Base-by-base conservation (phyloP, 2,888 invertebrate species). In the Tenthredo livida region DNA sequence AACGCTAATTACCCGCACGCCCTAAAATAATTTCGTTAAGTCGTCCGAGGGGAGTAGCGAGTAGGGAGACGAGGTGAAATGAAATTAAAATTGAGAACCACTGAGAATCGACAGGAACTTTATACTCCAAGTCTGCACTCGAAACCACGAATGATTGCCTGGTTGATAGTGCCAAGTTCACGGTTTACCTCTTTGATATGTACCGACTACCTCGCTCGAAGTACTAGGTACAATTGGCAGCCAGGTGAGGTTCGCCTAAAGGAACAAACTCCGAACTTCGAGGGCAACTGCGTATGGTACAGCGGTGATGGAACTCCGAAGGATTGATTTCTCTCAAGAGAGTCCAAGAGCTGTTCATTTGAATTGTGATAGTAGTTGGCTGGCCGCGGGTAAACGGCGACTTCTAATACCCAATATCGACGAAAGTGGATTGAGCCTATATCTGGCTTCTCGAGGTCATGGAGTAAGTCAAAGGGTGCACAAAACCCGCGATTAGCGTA, bases 21-120 rank as follows among this genome's bases (percentile, higher is more conserved):
- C 80, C 80, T 80, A 80, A 80, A 61, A 80, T 80, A 80, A 80
- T 80, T 80, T 80, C 80, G 80, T 80, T 80, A 80, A 80, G 80
- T 80, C 61, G 21, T 80, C 80, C 80, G 40, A 58, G 40, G 80
- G 80, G 80, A 80, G 50, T 33, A 77, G 47, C 25, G 37, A 40
- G 40, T 4, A 58, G 78, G 17, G 7, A 54, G 37, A 12, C 40
- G 37, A 80, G 12, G 37, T 61, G 80, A 40, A 80, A 25, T 61
- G 54, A 54, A 77, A 54, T 77, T 47, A 77, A 77, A 77, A 43
- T 43, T 73, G 77, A 77, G 77, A 77, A 77, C 77, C 72, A 73
- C 72, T 43, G 43, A 73, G 40, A 73, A 25, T 40, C 72, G 72
- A 10, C n/a, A 43, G 40, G 7, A 73, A 40, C 72, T 77, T 47